phyloP scores from a whole-genome alignment of 2,113 vertebrate species.

The Microtus montanus region DNA sequence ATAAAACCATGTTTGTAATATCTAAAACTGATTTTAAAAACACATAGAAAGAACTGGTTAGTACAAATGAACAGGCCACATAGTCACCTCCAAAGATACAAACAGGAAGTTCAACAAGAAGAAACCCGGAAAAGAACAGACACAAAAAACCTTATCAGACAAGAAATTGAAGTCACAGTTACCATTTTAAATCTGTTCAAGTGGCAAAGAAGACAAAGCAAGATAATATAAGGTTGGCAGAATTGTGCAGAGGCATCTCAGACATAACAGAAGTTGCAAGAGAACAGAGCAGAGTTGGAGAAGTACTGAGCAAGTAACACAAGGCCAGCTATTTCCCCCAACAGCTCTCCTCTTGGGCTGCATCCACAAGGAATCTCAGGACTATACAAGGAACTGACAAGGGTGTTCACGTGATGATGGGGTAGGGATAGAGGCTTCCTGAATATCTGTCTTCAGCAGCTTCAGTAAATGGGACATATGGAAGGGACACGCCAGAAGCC shows the following conservation, averaged over 20 bases:
- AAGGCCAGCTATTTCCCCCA: no score
- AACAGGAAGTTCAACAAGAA: background rate
- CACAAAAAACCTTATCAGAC: constrained; percentile 14
- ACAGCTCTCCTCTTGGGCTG: background rate
- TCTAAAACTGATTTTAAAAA: background rate
- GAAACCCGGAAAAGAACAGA: constrained; percentile 6
- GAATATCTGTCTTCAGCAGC: background rate
- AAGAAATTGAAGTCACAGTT: constrained; percentile 1
- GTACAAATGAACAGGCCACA: background rate
- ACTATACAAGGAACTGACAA: background rate
- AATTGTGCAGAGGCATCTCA: fast-evolving
- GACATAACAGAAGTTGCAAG: background rate
- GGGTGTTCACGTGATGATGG: background rate
- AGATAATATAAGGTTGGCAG: background rate
- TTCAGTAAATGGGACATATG: background rate
- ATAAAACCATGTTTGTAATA: background rate
- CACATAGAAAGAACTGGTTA: background rate
- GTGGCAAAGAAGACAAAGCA: background rate
- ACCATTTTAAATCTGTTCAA: background rate
- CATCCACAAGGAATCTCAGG: background rate
- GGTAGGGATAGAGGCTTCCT: background rate
- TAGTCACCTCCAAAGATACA: background rate
- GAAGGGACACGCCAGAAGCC: background rate
- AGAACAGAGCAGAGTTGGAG: background rate
- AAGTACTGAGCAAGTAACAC: background rate